A percentile compares a stretch with the other conserved stretches of the same genome.
Evolutionary conservation across 2,888 invertebrate genomes (phyloP).

Genomic region (Drosophila paramelanica): DNA sequence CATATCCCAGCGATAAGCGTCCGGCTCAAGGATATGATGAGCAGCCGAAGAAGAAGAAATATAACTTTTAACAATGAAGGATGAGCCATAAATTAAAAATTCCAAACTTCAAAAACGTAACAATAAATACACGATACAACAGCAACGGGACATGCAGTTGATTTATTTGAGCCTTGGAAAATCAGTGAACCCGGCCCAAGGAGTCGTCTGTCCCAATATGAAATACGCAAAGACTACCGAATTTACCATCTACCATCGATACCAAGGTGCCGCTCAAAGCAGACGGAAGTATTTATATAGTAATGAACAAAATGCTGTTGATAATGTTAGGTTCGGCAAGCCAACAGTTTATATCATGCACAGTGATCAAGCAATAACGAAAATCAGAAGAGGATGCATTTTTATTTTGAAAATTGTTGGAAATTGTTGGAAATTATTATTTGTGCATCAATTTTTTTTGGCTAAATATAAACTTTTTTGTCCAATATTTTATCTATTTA

Average conservation of each 20-base stretch:
- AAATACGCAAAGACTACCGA: no score
- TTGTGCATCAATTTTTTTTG: no score
- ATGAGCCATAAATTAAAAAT: constrained; percentile 80
- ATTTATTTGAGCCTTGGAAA: constrained; percentile 69
- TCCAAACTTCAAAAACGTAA: constrained; percentile 77
- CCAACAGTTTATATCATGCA: constrained; percentile 27
- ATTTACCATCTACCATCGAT: constrained; percentile 25
- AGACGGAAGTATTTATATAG: constrained; percentile 76
- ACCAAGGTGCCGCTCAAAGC: constrained; percentile 49
- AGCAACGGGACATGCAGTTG: constrained; percentile 70
- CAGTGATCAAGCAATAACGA: background rate
- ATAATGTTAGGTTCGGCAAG: constrained; percentile 25
- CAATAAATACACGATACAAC: constrained; percentile 71
- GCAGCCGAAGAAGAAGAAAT: constrained; percentile 68
- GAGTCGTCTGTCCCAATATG: constrained; percentile 12
- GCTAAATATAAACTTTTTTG: no score
- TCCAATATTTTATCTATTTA: no score
- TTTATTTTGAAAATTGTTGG: no score
- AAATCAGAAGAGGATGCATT: background rate
- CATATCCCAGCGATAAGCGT: constrained; percentile 48
- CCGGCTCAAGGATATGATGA: constrained; percentile 48
- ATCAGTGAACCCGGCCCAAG: constrained; percentile 43
- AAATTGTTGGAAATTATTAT: no score
- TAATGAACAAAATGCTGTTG: constrained; percentile 61
- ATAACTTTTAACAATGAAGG: constrained; percentile 79